phyloP scores from a whole-genome alignment of 1,140 invertebrate genomes.

The Euwallacea fornicatus region DNA sequence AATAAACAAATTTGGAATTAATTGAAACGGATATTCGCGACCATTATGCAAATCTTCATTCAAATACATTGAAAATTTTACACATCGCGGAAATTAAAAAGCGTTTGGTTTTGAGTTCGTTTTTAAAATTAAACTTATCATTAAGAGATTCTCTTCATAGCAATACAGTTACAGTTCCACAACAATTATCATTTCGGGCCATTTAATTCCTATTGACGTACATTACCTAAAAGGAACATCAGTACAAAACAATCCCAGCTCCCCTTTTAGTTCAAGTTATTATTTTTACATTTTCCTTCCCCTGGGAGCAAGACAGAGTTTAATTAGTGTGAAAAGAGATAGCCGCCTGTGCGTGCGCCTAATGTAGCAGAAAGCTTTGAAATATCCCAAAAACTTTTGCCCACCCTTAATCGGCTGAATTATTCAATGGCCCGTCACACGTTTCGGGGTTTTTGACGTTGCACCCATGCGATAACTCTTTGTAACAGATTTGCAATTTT shows the following conservation, averaged over 20 bases:
- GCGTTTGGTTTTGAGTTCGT: too few relatives aligned
- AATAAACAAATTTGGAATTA: too few relatives aligned
- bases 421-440: conserved; percentile 30
- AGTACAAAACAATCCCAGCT: conserved; percentile 1
- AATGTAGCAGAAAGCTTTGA: conserved; percentile 37
- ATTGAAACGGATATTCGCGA: too few relatives aligned
- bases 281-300: conserved; percentile 28
- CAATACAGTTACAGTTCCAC: too few relatives aligned
- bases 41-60: too few relatives aligned
- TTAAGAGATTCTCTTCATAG: too few relatives aligned
- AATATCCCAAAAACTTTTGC: conserved; percentile 24
- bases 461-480: not conserved
- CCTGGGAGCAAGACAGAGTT: conserved; percentile 15
- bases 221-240: conserved; percentile 15
- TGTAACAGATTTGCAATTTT: not conserved
- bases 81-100: too few relatives aligned
- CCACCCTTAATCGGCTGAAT: conserved; percentile 10
- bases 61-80: too few relatives aligned
- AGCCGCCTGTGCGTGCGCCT: conserved; percentile 33
- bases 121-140: too few relatives aligned
- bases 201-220: conserved; percentile 8
- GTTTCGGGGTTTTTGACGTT: conserved; percentile 20
- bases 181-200: not conserved
- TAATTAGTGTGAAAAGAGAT: conserved; percentile 40
- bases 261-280: conserved; percentile 12